Conservation (phyloP, 2,113 vertebrate species). For the Rhineura floridana region DNA sequence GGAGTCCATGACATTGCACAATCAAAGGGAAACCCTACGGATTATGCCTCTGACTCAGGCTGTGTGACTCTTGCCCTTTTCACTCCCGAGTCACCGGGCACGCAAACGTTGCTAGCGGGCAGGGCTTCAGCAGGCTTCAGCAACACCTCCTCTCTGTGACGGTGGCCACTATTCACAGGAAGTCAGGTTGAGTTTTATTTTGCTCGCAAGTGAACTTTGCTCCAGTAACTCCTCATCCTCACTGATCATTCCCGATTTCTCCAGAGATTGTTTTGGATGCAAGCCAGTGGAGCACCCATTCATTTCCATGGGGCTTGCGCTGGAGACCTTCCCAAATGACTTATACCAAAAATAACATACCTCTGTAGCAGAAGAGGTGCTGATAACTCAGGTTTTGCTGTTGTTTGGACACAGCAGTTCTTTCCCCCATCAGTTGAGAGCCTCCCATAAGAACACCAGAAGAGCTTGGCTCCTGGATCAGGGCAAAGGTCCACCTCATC, state of each 20-base stretch:
- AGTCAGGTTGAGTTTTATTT: background rate
- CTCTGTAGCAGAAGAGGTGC: no score
- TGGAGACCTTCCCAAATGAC: background rate
- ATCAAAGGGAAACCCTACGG: background rate
- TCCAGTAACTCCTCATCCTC: background rate
- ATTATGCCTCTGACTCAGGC: background rate
- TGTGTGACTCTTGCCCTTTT: background rate
- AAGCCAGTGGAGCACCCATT: background rate
- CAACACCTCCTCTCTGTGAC: background rate
- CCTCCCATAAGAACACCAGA: background rate
- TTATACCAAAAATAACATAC: no score
- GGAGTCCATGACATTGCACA: no score
- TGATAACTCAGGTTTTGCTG: no score
- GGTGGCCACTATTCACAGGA: background rate
- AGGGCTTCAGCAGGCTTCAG: no score
- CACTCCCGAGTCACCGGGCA: background rate
- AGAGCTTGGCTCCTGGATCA: no score
- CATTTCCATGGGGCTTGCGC: no score
- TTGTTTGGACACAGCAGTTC: no score
- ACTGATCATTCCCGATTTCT: background rate
- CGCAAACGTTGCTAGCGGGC: background rate
- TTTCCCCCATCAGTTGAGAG: no score
- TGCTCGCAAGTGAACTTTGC: background rate
- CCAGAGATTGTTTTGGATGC: background rate
- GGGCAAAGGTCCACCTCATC: no score